Percentiles rank a stretch among this genome's conserved stretches.
Evolutionary conservation across 2,888 invertebrate genomes (phyloP).

Genomic region (Lathronympha strigana): DNA sequence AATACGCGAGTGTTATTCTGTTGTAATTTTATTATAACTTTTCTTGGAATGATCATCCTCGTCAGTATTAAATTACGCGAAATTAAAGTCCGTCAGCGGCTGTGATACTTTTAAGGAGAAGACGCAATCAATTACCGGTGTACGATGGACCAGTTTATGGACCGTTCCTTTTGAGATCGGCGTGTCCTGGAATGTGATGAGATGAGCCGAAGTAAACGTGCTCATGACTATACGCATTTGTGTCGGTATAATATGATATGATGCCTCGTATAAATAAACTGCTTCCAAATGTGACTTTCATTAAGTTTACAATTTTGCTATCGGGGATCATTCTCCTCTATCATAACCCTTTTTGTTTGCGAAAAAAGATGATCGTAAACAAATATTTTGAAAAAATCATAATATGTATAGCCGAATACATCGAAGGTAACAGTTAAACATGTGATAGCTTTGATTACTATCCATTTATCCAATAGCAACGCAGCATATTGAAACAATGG

Average conservation of each 20-base stretch:
- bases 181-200: constrained; percentile 18
- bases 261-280: neutral
- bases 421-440: too few species aligned
- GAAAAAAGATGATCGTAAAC: too few species aligned
- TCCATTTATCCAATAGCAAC: too few species aligned
- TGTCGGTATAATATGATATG: neutral
- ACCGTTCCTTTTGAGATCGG: constrained; percentile 34
- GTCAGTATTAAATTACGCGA: constrained; percentile 10
- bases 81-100: constrained; percentile 4
- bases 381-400: too few species aligned
- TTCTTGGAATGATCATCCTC: neutral
- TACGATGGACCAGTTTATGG: constrained; percentile 27
- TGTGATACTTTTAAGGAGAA: constrained; percentile 31
- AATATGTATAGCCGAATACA: too few species aligned
- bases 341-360: too few species aligned
- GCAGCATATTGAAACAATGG: too few species aligned
- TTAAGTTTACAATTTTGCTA: neutral
- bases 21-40: constrained; percentile 25
- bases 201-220: constrained; percentile 18
- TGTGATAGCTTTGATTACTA: too few species aligned
- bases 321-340: too few species aligned
- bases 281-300: neutral
- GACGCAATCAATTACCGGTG: constrained; percentile 29
- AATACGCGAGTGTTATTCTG: too few species aligned
- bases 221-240: constrained; percentile 6